These are phyloP conservation scores for Cordilura impudica DNA, from an alignment of 2,888 invertebrate genomes.

Conservation along the genomic window DNA sequence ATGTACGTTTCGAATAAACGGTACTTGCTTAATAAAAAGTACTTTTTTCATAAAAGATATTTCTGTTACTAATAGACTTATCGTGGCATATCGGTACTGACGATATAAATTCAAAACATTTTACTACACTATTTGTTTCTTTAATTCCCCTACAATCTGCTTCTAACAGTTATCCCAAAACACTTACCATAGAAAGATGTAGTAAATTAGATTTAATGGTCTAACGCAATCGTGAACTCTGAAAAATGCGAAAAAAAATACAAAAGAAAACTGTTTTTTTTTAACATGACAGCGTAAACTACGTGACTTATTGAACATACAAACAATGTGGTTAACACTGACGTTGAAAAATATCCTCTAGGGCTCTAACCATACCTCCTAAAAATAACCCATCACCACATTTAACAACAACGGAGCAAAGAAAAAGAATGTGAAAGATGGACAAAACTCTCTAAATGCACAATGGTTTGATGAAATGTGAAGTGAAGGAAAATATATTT, in stretches of 20 bases:
- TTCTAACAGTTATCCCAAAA: too few species aligned
- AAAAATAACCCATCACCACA: neutral
- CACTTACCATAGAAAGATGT: neutral
- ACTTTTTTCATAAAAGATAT: too few species aligned
- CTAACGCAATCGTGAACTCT: conserved; percentile 27
- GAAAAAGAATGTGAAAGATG: conserved; percentile 5
- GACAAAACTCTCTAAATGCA: neutral
- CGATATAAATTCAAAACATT: too few species aligned
- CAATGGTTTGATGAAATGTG: conserved; percentile 10
- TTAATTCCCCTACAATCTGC: too few species aligned
- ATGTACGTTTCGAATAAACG: too few species aligned
- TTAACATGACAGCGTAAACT: conserved; percentile 57
- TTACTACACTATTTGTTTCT: too few species aligned
- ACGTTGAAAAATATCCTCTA: neutral
- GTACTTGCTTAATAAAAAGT: too few species aligned
- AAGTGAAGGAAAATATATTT: conserved; percentile 30
- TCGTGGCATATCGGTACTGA: too few species aligned
- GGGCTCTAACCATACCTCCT: neutral
- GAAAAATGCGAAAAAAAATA: neutral
- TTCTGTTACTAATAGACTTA: too few species aligned
- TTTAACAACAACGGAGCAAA: neutral
- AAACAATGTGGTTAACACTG: conserved; percentile 40
- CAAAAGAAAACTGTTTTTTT: conserved; percentile 5
- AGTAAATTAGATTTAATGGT: conserved; percentile 53
- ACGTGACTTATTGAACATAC: conserved; percentile 58